Conservation (phyloP, 2,888 invertebrate species). For the Agriopis marginaria region DNA sequence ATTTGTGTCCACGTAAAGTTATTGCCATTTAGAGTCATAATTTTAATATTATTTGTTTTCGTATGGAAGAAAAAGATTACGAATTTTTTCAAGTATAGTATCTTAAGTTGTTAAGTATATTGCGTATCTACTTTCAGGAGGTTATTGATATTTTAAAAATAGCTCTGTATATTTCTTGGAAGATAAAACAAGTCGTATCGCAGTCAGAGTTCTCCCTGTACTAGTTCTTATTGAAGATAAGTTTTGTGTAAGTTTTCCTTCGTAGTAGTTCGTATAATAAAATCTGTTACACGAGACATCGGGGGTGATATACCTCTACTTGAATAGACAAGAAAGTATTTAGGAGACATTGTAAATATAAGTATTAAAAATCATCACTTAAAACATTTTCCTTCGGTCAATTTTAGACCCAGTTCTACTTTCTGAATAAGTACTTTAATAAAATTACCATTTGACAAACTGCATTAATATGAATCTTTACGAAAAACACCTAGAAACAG, state of each 20-base stretch:
- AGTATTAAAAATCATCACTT: neutral
- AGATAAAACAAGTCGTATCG: conserved; percentile 29
- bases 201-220: conserved; percentile 32
- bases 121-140: too few relatives aligned
- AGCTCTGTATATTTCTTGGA: conserved; percentile 16
- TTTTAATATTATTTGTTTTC: too few relatives aligned
- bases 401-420: too few relatives aligned
- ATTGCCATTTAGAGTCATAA: too few relatives aligned
- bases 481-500: too few relatives aligned
- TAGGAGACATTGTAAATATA: neutral
- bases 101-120: too few relatives aligned
- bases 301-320: conserved; percentile 12
- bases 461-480: too few relatives aligned
- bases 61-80: too few relatives aligned
- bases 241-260: conserved; percentile 39
- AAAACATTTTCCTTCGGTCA: neutral
- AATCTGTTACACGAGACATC: conserved; percentile 22
- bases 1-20: too few relatives aligned
- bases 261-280: conserved; percentile 29
- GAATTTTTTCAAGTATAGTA: too few relatives aligned
- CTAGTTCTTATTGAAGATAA: conserved; percentile 35
- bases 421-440: neutral
- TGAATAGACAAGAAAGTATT: conserved; percentile 12
- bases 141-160: too few relatives aligned
- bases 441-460: too few relatives aligned